Evolutionary conservation across 2,888 invertebrate genomes (phyloP).

Genomic region (Pristionchus fissidentatus): DNA sequence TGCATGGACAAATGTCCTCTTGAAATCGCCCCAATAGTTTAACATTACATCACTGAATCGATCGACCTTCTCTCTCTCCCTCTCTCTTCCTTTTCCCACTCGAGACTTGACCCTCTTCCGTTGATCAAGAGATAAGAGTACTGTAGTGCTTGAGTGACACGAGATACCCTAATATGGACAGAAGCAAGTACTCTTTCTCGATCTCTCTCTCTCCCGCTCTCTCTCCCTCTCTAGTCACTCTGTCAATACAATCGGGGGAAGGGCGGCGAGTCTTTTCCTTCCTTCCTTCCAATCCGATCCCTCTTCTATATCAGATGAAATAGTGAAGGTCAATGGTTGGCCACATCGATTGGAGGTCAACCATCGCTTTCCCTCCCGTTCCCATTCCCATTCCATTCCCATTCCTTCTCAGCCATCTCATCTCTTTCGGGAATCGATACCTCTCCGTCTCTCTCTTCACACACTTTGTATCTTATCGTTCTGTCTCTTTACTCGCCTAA

Average conservation of each 20-base stretch:
- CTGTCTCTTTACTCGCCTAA: conserved; percentile 41
- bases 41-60: conserved; percentile 45
- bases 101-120: conserved; percentile 32
- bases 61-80: not conserved
- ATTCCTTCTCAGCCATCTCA: conserved; percentile 6
- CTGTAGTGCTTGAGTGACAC: conserved; percentile 40
- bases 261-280: not conserved
- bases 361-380: conserved; percentile 2
- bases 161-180: conserved; percentile 35
- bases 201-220: too few species aligned
- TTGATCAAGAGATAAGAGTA: conserved; percentile 35
- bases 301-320: conserved; percentile 47
- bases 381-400: not conserved
- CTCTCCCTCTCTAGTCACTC: too few species aligned
- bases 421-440: conserved; percentile 34
- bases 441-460: conserved; percentile 16
- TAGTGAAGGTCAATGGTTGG: conserved; percentile 47
- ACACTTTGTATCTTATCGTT: conserved; percentile 41
- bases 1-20: conserved; percentile 8
- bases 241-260: conserved; percentile 12
- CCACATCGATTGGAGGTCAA: conserved; percentile 39
- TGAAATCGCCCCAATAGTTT: not conserved
- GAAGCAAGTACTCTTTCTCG: conserved; percentile 39
- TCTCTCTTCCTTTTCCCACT: not conserved
- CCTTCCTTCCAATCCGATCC: conserved; percentile 41